Conservation (phyloP, 2,888 invertebrate species). For the Flexamia atlantica region DNA sequence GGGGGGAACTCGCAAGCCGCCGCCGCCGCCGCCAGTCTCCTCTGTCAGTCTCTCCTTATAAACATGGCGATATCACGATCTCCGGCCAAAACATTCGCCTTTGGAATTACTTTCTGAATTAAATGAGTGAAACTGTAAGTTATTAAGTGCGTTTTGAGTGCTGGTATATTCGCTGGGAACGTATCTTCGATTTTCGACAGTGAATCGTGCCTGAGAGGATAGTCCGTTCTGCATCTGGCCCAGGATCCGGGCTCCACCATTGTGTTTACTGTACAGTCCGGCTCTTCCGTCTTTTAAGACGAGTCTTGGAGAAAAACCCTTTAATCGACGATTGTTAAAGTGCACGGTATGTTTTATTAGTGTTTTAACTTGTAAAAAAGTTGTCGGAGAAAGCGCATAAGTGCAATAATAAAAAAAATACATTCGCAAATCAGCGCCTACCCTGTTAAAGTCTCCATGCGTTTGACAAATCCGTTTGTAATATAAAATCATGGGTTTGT, state of each 20-base stretch:
- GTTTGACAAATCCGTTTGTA: neutral
- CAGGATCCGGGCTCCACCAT: conserved; percentile 49
- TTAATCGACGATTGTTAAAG: conserved; percentile 3
- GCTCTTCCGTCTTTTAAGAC: neutral
- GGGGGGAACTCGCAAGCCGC: conserved; percentile 31
- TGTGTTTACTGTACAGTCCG: conserved; percentile 51
- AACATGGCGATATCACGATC: neutral
- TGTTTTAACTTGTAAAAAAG: neutral
- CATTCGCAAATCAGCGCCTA: neutral
- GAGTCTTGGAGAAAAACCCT: neutral
- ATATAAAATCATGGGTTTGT: conserved; percentile 30
- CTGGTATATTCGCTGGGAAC: neutral
- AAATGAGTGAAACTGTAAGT: conserved; percentile 44
- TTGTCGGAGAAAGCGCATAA: neutral
- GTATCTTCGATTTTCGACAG: conserved; percentile 2
- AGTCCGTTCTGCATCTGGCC: conserved; percentile 10
- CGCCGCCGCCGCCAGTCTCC: conserved; percentile 41
- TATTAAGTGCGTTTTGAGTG: conserved; percentile 33
- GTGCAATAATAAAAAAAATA: neutral
- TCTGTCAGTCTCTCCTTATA: conserved; percentile 26
- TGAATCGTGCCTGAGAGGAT: conserved; percentile 39
- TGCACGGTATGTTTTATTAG: conserved; percentile 21
- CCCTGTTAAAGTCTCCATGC: conserved; percentile 46
- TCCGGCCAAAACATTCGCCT: neutral
- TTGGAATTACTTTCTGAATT: conserved; percentile 19